These are phyloP conservation scores for Metopia argyrocephala DNA, from an alignment of 2,888 invertebrate species.

Conservation along the genomic window DNA sequence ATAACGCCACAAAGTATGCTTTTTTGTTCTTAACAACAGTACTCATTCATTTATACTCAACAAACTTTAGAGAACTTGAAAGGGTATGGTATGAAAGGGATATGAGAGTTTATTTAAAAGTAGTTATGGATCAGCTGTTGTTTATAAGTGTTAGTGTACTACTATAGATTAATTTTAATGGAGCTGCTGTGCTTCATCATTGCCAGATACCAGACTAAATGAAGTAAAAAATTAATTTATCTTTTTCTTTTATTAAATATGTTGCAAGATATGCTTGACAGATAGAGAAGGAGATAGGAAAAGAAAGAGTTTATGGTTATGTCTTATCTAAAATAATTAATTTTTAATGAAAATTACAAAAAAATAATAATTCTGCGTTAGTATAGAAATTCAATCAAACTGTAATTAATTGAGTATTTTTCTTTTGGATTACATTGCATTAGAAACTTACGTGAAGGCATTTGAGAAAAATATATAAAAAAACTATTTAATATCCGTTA, in stretches of 20 bases:
- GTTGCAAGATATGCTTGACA: not conserved
- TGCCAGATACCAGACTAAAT: conserved; percentile 38
- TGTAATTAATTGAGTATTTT: conserved; percentile 42
- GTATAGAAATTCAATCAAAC: conserved; percentile 50
- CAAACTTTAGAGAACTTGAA: not conserved
- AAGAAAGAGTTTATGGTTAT: not conserved
- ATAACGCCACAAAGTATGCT: conserved; percentile 42
- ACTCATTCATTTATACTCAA: not conserved
- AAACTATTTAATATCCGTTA: no score
- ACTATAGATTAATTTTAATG: not conserved
- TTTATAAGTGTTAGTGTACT: not conserved
- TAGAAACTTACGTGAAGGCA: not conserved
- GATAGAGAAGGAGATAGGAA: not conserved
- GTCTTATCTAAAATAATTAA: conserved; percentile 38
- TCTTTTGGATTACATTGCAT: not conserved
- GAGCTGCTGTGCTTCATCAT: conserved; percentile 13
- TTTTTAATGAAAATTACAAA: conserved; percentile 41
- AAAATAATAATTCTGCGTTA: not conserved
- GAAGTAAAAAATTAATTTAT: conserved; percentile 58
- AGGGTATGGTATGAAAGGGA: not conserved
- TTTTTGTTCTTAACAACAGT: not conserved
- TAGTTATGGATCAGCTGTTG: conserved; percentile 4
- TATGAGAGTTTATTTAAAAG: not conserved
- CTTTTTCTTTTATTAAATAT: not conserved
- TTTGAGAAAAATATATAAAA: not conserved